A percentile compares a stretch with the other conserved stretches of the same genome.
Evolutionary conservation across 64 coral and sea anemone genomes (phyloP).

Genomic region (Montipora efflorescens): DNA sequence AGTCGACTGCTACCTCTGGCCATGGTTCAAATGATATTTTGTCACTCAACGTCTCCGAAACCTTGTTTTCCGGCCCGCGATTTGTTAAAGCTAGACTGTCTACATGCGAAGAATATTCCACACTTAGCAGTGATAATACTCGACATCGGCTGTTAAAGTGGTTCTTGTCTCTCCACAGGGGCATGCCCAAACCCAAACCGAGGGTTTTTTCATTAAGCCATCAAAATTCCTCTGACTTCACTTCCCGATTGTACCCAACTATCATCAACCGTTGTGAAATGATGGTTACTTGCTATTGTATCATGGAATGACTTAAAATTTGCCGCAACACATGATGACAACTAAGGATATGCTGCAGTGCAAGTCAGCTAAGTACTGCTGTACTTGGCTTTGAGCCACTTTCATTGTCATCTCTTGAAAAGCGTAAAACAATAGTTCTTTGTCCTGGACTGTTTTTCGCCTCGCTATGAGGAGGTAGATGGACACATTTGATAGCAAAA

Average conservation of each 20-base stretch:
- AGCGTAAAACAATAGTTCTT: not conserved
- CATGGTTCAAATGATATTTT: not conserved
- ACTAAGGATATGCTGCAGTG: too few species aligned
- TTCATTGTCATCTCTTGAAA: not conserved
- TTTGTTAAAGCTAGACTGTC: not conserved
- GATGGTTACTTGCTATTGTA: too few species aligned
- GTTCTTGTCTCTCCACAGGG: not conserved
- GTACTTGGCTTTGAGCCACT: not conserved
- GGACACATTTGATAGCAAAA: too few species aligned
- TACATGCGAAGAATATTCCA: not conserved
- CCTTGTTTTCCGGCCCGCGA: not conserved
- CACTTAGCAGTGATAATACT: not conserved
- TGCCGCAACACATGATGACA: too few species aligned
- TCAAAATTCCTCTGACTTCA: too few species aligned
- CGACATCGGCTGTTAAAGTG: not conserved
- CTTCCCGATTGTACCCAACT: too few species aligned
- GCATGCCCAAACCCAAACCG: not conserved
- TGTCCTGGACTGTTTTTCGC: too few species aligned
- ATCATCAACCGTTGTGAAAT: too few species aligned
- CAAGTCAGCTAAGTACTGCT: not conserved
- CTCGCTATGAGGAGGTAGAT: too few species aligned
- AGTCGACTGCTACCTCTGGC: not conserved
- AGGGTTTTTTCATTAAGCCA: too few species aligned
- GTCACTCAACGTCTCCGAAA: not conserved
- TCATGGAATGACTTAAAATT: too few species aligned